A percentile compares a stretch with the other conserved stretches of the same genome.
Conservation (phyloP, 2,888 invertebrate species). For the Cerceris rybyensis region DNA sequence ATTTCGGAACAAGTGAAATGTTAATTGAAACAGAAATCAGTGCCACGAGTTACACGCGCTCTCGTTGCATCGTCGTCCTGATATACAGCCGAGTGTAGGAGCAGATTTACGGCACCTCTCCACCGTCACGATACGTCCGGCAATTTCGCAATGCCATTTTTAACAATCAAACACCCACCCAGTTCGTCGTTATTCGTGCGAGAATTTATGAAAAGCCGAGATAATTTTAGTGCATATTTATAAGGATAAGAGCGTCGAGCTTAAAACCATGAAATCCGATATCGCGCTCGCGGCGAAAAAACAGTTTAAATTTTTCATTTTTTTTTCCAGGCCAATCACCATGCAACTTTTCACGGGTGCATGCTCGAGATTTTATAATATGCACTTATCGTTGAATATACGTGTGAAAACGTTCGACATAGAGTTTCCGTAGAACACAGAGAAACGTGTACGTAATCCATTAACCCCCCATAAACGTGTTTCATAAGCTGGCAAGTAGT, state of each 20-base stretch:
- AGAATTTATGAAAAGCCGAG: slow-evolving; percentile 2
- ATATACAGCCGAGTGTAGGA: not conserved
- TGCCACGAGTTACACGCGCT: slow-evolving; percentile 28
- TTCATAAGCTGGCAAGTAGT: no score
- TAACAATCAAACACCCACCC: slow-evolving; percentile 4
- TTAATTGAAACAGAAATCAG: slow-evolving; percentile 58
- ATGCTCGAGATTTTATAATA: not conserved
- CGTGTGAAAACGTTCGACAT: no score
- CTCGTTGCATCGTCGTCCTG: not conserved
- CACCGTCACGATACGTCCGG: slow-evolving; percentile 1
- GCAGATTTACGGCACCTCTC: slow-evolving; percentile 11
- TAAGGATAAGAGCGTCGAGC: slow-evolving; percentile 1
- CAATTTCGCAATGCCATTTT: slow-evolving; percentile 9
- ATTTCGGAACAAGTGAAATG: slow-evolving; percentile 43
- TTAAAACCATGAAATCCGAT: not conserved
- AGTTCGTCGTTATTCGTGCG: not conserved
- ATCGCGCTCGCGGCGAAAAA: not conserved
- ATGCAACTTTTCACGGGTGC: not conserved
- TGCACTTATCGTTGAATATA: not conserved
- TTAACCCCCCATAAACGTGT: no score
- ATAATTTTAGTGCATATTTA: slow-evolving; percentile 8
- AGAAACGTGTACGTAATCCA: not conserved
- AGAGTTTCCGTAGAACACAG: not conserved
- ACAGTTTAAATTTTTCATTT: not conserved
- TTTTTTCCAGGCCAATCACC: not conserved